Evolutionary conservation across 2,113 vertebrate genomes (phyloP).

Genomic region (Suncus etruscus): DNA sequence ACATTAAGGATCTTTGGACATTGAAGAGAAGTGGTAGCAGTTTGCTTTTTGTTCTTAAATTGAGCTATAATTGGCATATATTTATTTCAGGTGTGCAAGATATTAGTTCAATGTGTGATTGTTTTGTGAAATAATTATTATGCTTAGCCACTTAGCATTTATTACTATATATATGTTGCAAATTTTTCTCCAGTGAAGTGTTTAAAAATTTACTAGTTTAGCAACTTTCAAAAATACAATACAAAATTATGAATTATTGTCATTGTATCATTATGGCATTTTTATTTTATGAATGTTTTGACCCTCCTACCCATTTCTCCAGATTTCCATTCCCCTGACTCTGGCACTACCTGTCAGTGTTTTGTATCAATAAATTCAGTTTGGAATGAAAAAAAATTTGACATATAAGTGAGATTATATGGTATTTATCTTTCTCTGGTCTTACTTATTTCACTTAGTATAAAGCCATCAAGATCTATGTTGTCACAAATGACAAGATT

Average conservation of each 20-base stretch:
- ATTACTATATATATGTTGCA: not conserved
- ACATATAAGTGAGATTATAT: not conserved
- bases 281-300: not conserved
- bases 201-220: not conserved
- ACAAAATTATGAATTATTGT: not conserved
- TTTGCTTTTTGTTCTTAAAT: too few species aligned
- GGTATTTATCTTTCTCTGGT: not conserved
- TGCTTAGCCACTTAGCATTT: not conserved
- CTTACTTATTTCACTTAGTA: not conserved
- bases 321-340: not conserved
- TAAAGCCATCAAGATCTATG: not conserved
- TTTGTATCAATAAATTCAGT: not conserved
- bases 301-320: not conserved
- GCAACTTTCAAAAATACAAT: not conserved
- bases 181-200: not conserved
- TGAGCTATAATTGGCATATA: not conserved
- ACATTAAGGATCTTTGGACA: too few species aligned
- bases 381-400: not conserved
- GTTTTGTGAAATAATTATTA: not conserved
- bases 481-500: not conserved
- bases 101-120: not conserved
- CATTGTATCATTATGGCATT: not conserved
- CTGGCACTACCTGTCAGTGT: not conserved
- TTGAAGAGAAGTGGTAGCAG: too few species aligned
- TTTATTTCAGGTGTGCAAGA: not conserved